A percentile compares a stretch with the other conserved stretches of the same genome.
phyloP scores from a whole-genome alignment of 1,140 invertebrate genomes.

The Drosophila ficusphila region DNA sequence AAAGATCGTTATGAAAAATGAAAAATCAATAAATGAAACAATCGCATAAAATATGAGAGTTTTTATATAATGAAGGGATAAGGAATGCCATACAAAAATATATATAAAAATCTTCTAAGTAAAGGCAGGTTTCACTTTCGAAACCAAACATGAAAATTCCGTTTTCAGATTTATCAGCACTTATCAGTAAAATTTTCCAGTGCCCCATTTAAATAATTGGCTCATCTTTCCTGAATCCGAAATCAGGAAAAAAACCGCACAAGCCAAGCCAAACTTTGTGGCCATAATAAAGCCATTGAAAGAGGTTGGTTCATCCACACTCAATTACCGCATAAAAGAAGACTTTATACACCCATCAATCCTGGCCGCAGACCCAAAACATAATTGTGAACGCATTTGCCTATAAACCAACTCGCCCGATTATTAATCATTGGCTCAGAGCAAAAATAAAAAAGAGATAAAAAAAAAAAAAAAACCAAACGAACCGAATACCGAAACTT shows the following conservation, averaged over 20 bases:
- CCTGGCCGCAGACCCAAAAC: constrained; percentile 53
- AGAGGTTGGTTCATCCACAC: constrained; percentile 53
- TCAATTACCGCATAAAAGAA: constrained; percentile 78
- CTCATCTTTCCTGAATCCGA: background rate
- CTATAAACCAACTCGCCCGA: constrained; percentile 47
- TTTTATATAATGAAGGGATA: background rate
- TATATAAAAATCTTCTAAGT: no score
- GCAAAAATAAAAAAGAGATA: constrained; percentile 18
- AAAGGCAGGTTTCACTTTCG: background rate
- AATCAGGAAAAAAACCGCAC: constrained; percentile 30
- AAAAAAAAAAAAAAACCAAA: constrained; percentile 8
- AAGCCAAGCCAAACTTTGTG: constrained; percentile 22
- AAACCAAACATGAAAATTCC: background rate
- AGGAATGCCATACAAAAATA: no score
- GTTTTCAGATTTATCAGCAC: background rate
- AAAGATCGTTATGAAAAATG: constrained; percentile 70
- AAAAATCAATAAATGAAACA: constrained; percentile 76
- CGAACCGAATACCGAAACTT: constrained; percentile 57
- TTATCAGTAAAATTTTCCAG: background rate
- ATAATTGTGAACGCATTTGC: constrained; percentile 74
- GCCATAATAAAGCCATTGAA: constrained; percentile 71
- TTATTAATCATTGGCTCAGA: constrained; percentile 70
- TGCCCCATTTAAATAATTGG: background rate
- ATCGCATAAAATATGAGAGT: constrained; percentile 39
- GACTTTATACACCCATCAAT: constrained; percentile 81